These are phyloP conservation scores for Morbakka virulenta DNA, from an alignment of 30 jellyfish, hydroid and myxozoan species.

Conservation along the genomic window DNA sequence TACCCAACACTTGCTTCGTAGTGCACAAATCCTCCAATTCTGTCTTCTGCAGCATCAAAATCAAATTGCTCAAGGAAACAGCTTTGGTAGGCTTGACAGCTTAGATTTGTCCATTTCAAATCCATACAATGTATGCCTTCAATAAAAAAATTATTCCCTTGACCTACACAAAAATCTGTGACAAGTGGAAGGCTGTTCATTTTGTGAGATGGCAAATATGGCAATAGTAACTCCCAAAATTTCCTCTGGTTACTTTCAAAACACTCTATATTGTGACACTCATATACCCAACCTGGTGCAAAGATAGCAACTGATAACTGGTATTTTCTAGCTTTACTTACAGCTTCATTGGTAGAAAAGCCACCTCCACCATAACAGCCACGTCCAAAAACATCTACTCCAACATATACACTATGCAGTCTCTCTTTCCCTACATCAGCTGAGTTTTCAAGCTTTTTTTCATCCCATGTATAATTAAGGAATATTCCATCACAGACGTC, in stretches of 20 bases:
- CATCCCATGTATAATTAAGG: conserved; percentile 90
- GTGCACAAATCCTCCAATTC: no score
- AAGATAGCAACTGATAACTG: conserved; percentile 87
- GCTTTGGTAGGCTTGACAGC: no score
- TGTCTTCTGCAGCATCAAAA: no score
- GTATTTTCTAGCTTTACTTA: conserved; percentile 81
- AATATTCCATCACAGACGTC: conserved; percentile 96
- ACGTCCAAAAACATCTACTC: conserved; percentile 96
- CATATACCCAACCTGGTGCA: conserved; percentile 99
- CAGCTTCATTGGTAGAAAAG: conserved; percentile 83
- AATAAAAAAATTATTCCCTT: conserved; percentile 45
- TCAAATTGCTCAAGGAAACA: no score
- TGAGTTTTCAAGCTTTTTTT: conserved; percentile 65
- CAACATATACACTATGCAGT: conserved; percentile 82
- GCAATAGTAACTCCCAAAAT: conserved; percentile 74
- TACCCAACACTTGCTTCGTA: no score
- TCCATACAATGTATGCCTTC: conserved; percentile 54
- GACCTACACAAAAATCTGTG: conserved; percentile 84
- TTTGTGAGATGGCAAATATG: conserved; percentile 71
- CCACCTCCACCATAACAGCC: conserved; percentile 99
- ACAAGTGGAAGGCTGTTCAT: conserved; percentile 52
- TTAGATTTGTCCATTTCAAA: conserved; percentile 83
- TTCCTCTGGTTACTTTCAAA: conserved; percentile 54
- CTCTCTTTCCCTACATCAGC: conserved; percentile 52
- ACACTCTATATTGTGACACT: conserved; percentile 61